Conservation (phyloP, 2,888 invertebrate genomes). For the Antheraea yamamai region DNA sequence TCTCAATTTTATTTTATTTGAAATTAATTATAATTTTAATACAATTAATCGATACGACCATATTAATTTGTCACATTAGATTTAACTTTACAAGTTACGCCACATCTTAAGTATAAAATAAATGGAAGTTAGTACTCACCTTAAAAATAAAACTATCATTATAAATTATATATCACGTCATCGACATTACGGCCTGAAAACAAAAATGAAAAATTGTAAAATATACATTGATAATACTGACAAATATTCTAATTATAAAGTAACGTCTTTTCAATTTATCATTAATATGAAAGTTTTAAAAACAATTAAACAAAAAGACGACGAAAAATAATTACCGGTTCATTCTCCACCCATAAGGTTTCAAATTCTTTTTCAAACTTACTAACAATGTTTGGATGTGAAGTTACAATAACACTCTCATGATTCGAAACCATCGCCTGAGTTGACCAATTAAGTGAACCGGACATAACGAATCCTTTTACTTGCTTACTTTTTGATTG, state of each 20-base stretch:
- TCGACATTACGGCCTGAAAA: constrained; percentile 46
- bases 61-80: not conserved
- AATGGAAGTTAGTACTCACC: constrained; percentile 8
- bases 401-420: constrained; percentile 86
- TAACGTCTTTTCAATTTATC: no score
- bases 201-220: constrained; percentile 8
- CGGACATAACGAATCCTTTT: constrained; percentile 83
- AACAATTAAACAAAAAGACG: not conserved
- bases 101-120: not conserved
- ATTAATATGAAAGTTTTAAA: no score
- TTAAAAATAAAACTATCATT: constrained; percentile 17
- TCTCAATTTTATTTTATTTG: no score
- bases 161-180: constrained; percentile 25
- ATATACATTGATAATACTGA: not conserved
- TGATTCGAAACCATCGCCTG: constrained; percentile 87
- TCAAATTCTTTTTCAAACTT: constrained; percentile 84
- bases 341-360: constrained; percentile 82
- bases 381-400: constrained; percentile 76
- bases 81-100: not conserved
- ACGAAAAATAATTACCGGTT: constrained; percentile 52
- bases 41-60: not conserved
- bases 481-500: constrained; percentile 48
- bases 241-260: no score
- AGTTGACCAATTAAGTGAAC: constrained; percentile 90
- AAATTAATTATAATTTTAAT: no score